Evolutionary conservation across 2,888 invertebrate species (phyloP).

Genomic region (Lithosia quadra): DNA sequence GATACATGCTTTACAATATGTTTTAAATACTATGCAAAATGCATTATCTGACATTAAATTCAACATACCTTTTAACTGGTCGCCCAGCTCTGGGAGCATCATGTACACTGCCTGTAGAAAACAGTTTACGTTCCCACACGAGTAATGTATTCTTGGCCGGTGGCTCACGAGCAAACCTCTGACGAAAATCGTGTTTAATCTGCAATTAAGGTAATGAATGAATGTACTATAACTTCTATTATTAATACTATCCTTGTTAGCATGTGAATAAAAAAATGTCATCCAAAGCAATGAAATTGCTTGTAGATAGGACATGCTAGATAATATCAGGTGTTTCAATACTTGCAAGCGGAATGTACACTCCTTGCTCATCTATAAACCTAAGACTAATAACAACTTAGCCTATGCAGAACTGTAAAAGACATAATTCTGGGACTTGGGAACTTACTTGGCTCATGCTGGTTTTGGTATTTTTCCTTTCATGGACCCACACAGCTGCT

Average conservation of each 20-base stretch:
- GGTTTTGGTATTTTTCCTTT: conserved; percentile 67
- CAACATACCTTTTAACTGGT: conserved; percentile 61
- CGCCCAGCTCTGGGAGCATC: conserved; percentile 75
- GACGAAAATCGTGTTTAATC: conserved; percentile 74
- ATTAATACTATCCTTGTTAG: background rate
- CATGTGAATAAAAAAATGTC: background rate
- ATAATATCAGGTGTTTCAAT: too few species aligned
- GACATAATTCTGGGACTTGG: background rate
- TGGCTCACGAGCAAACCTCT: conserved; percentile 72
- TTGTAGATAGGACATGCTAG: too few species aligned
- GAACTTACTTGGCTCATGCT: conserved; percentile 60
- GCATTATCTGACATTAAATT: background rate
- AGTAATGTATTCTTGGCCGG: conserved; percentile 72
- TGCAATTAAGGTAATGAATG: conserved; percentile 39
- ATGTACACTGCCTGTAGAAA: conserved; percentile 72
- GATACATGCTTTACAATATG: too few species aligned
- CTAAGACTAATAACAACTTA: too few species aligned
- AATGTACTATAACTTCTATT: too few species aligned
- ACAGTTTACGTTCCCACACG: conserved; percentile 75
- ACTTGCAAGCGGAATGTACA: too few species aligned
- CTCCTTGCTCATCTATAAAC: too few species aligned
- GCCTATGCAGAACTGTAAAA: too few species aligned
- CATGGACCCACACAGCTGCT: conserved; percentile 83
- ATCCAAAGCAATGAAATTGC: too few species aligned
- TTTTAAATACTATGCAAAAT: too few species aligned